These are phyloP conservation scores for Triplophysa yarkandensis DNA, from an alignment of 2,797 vertebrate species.

Conservation along the genomic window DNA sequence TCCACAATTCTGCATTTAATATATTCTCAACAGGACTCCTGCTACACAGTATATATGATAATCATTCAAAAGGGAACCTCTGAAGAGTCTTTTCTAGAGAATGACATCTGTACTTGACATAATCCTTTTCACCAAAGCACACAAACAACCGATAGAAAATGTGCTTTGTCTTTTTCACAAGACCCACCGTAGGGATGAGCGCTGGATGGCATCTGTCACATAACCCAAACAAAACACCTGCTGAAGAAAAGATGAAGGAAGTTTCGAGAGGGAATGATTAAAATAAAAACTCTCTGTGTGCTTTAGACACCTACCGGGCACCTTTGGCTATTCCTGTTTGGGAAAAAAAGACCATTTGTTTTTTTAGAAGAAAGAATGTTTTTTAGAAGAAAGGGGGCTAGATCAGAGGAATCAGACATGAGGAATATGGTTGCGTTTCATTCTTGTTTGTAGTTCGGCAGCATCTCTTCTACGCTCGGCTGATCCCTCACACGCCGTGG, in stretches of 20 bases:
- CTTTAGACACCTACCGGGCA: conserved; percentile 6
- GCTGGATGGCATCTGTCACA: conserved; percentile 38
- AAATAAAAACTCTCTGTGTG: conserved; percentile 31
- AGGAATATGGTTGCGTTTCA: not conserved
- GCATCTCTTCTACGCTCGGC: conserved; percentile 4
- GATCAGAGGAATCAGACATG: not conserved
- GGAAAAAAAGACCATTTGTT: not conserved
- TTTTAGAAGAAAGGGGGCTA: not conserved
- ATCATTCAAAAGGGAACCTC: conserved; percentile 5
- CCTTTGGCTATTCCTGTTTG: not conserved
- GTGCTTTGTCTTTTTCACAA: conserved; percentile 44
- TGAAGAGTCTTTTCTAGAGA: not conserved
- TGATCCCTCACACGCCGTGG: conserved; percentile 16
- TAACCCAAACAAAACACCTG: conserved; percentile 45
- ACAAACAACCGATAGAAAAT: not conserved
- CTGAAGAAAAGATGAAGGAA: conserved; percentile 22
- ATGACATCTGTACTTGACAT: conserved; percentile 1
- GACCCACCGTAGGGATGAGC: conserved; percentile 37
- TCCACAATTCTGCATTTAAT: not conserved
- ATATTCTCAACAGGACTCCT: not conserved
- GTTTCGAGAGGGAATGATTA: conserved; percentile 11
- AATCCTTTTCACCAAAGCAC: not conserved
- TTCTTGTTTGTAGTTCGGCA: conserved; percentile 25
- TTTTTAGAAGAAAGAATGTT: not conserved
- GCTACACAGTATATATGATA: not conserved